These are phyloP conservation scores for Drosophila triauraria DNA, from an alignment of 1,140 invertebrate species.

Conservation along the genomic window DNA sequence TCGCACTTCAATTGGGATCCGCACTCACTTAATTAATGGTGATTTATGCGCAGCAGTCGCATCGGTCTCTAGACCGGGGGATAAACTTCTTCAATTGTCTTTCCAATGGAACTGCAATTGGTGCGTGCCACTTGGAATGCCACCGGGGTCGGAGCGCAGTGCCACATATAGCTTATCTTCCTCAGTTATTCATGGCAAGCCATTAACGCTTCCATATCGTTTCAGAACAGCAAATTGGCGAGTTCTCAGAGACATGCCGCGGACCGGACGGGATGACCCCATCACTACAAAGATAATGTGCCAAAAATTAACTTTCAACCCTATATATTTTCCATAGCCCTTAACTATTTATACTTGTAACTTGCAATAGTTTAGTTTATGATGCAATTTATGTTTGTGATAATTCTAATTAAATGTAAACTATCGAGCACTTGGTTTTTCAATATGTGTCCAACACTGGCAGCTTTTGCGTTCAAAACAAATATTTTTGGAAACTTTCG, in stretches of 20 bases:
- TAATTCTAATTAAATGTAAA: conserved; percentile 71
- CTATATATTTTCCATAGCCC: conserved; percentile 57
- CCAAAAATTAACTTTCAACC: conserved; percentile 60
- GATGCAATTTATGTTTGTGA: conserved; percentile 74
- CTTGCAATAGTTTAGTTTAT: conserved; percentile 62
- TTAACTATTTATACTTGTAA: conserved; percentile 69
- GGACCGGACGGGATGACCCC: conserved; percentile 19
- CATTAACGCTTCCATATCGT: conserved; percentile 4
- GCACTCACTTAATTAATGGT: conserved; percentile 73
- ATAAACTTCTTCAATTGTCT: conserved; percentile 67
- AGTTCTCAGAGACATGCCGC: conserved; percentile 9
- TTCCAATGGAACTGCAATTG: conserved; percentile 49
- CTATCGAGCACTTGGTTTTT: not conserved
- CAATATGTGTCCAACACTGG: conserved; percentile 41
- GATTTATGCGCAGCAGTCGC: conserved; percentile 70
- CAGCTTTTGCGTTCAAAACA: conserved; percentile 54
- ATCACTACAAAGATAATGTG: conserved; percentile 49
- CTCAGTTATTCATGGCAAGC: not conserved
- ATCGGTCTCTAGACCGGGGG: not conserved
- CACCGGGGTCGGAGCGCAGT: conserved; percentile 22
- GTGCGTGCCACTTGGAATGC: conserved; percentile 22
- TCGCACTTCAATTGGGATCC: conserved; percentile 62
- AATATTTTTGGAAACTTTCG: conserved; percentile 67
- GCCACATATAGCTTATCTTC: conserved; percentile 11
- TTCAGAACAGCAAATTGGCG: conserved; percentile 26